phyloP scores from a whole-genome alignment of 2,113 vertebrate genomes.

The Silurus asotus region DNA sequence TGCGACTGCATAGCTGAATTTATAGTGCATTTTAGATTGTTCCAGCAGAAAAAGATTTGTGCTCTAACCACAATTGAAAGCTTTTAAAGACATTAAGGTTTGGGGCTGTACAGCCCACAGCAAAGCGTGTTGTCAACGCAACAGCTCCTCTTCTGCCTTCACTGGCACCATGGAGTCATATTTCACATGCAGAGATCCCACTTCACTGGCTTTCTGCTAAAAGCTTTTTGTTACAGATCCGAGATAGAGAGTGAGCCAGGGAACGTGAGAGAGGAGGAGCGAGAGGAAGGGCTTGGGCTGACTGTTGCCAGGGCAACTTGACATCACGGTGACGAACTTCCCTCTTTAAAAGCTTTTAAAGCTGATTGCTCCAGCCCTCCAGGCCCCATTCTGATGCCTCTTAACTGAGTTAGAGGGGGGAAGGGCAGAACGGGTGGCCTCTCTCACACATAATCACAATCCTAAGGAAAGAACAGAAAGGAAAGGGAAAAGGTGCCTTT shows the following conservation, averaged over 20 bases:
- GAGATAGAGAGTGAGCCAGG: conserved; percentile 54
- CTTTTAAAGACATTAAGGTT: conserved; percentile 73
- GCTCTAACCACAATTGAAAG: conserved; percentile 68
- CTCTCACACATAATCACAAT: conserved; percentile 49
- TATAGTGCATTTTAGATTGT: conserved; percentile 4
- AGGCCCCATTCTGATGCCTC: conserved; percentile 97
- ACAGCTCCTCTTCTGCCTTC: conserved; percentile 52
- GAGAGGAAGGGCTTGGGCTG: conserved; percentile 75
- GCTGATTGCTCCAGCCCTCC: conserved; percentile 95
- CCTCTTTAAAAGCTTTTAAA: conserved; percentile 99
- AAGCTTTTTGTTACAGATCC: conserved; percentile 96
- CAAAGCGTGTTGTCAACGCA: conserved; percentile 67
- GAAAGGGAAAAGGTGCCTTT: conserved; percentile 22
- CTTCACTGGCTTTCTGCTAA: conserved; percentile 98
- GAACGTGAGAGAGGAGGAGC: conserved; percentile 56
- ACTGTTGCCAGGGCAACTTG: conserved; percentile 97
- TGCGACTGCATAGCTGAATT: background rate
- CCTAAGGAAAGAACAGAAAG: conserved; percentile 44
- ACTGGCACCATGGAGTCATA: conserved; percentile 71
- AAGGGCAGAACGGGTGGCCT: conserved; percentile 71
- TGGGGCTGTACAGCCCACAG: conserved; percentile 58
- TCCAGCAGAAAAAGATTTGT: background rate
- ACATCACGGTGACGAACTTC: conserved; percentile 97
- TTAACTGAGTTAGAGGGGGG: conserved; percentile 86
- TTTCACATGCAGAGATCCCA: conserved; percentile 88